A percentile compares a stretch with the other conserved stretches of the same genome.
These are phyloP conservation scores for Eurypyga helias DNA, from an alignment of 2,113 vertebrate species.

Conservation along the genomic window DNA sequence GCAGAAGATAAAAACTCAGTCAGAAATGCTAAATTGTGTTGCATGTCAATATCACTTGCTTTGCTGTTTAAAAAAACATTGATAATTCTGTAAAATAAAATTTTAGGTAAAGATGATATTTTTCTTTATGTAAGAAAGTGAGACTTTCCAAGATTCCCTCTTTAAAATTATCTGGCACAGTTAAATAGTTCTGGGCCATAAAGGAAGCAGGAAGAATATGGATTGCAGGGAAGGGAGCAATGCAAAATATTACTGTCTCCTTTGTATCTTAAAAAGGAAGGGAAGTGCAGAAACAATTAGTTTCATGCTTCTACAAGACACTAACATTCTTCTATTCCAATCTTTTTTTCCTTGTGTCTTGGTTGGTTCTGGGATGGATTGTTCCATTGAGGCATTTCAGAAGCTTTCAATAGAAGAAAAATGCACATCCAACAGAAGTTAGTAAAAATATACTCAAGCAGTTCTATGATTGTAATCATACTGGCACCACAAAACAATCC, in stretches of 20 bases:
- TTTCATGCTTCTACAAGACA: background rate
- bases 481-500: conserved; percentile 83
- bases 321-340: conserved; percentile 68
- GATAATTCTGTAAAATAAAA: background rate
- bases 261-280: background rate
- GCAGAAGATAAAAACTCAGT: background rate
- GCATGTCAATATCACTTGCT: background rate
- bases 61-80: background rate
- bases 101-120: background rate
- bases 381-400: conserved; percentile 56
- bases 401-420: conserved; percentile 78
- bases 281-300: background rate
- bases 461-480: conserved; percentile 80
- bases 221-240: background rate
- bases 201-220: background rate
- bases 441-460: conserved; percentile 78
- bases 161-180: background rate
- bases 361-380: conserved; percentile 21
- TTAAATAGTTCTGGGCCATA: background rate
- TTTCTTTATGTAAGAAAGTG: background rate
- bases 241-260: background rate
- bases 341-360: conserved; percentile 6
- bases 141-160: background rate
- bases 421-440: conserved; percentile 80
- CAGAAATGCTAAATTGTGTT: background rate